Percentiles rank a stretch among this genome's conserved stretches.
Conservation (phyloP, 2,113 vertebrate species). For the Leucosticte australis region DNA sequence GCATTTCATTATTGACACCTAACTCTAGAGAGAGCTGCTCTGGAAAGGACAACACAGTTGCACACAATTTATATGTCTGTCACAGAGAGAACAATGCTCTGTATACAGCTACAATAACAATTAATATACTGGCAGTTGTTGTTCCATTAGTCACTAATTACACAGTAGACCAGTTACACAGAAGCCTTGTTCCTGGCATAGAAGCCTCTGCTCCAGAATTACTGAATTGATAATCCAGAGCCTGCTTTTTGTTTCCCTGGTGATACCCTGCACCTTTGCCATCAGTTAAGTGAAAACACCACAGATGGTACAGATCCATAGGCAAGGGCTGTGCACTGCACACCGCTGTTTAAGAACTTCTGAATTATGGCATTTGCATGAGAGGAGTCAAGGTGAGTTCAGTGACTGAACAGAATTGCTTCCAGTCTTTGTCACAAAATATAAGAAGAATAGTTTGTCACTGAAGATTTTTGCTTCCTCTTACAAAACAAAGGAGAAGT, state of each 20-base stretch:
- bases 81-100: constrained; percentile 16
- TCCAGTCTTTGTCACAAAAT: constrained; percentile 37
- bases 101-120: constrained; percentile 9
- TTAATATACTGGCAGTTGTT: constrained; percentile 34
- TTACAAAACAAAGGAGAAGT: background rate
- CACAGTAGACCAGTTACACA: background rate
- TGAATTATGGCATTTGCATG: constrained; percentile 49
- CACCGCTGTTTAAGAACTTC: background rate
- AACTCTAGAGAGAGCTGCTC: background rate
- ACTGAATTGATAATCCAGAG: background rate
- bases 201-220: background rate
- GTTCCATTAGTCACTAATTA: constrained; percentile 58
- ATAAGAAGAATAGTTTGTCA: constrained; percentile 19
- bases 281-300: background rate
- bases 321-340: background rate
- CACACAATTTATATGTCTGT: constrained; percentile 19
- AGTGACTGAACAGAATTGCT: constrained; percentile 32
- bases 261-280: background rate
- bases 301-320: background rate
- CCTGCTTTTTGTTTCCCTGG: background rate
- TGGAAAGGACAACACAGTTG: constrained; percentile 3
- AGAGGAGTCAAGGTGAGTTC: constrained; percentile 46
- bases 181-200: constrained; percentile 32
- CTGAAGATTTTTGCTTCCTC: background rate
- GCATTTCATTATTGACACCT: constrained; percentile 47